Evolutionary conservation across 2,113 vertebrate genomes (phyloP), one percentile per base, ranked within the genome.

Genomic region (Odocoileus hemionus): DNA sequence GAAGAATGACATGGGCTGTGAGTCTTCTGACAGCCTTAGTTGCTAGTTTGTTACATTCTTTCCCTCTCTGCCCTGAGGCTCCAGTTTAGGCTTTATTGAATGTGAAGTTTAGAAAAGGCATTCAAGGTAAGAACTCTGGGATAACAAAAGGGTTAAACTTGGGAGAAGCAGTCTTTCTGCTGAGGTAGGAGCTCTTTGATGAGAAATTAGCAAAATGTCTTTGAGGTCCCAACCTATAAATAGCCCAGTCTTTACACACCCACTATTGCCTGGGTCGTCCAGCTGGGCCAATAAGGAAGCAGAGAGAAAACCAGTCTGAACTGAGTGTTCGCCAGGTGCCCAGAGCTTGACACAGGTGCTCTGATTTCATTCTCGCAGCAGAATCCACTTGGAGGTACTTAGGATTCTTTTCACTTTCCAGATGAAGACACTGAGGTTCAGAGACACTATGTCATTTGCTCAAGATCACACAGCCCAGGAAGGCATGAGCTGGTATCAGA

Each of bases 381-480:
- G 50, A 58, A 47, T n/a, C 57, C 21, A 43, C 60, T 60, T 19
- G 25, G 58, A 85, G 19, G 23, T 50, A 25, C 28, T n/a, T 52
- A 33, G 14, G 25, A 57, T 28, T 17, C 58, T 84, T 30, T 15
- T 47, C 13, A 16, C 17, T 86, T 84, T 70, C 67, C 70, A 50
- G 93, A 58, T 58, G 55, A 93, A 87, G 58, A 76, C 61, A 55
- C 57, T 16, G 79, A 87, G 91, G 60, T 25, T 76, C 79, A 60
- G 43, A 92, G 55, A 88, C 10, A 9, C n/a, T 8, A 17, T 6
- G 16, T 39, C 60, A 67, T 19, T 39, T 16, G 52, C 67, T 76
- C n/a, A n/a, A 47, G 52, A 45, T 43, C 94, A 36, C 33, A 23
- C 25, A 45, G 67, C 21, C n/a, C 23, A 25, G 36, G 90, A 74